Evolutionary conservation across 1,140 invertebrate genomes (phyloP).

Genomic region (Dolichoris vasculosae): DNA sequence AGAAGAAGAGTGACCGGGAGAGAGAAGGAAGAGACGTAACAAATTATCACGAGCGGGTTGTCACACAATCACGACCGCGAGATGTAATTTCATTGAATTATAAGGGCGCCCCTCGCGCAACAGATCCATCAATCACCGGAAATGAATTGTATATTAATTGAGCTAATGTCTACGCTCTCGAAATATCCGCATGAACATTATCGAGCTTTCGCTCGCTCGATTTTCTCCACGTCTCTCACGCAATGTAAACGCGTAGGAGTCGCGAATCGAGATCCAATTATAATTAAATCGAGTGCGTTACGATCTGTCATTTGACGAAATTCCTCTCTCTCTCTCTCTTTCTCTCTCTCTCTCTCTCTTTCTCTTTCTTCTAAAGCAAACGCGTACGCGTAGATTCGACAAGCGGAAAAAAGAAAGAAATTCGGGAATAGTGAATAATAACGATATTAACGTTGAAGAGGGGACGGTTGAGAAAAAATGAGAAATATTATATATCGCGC

Average conservation of each 20-base stretch:
- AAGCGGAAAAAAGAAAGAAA: too few relatives aligned
- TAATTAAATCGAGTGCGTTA: conserved; percentile 44
- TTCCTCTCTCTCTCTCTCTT: not conserved
- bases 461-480: too few relatives aligned
- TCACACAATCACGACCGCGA: not conserved
- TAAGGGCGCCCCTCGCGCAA: not conserved
- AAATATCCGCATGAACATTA: not conserved
- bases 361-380: too few relatives aligned
- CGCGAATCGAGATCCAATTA: conserved; percentile 20
- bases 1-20: not conserved
- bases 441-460: too few relatives aligned
- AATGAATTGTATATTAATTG: conserved; percentile 56
- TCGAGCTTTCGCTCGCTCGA: not conserved
- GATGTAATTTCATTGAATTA: conserved; percentile 20
- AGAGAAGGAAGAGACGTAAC: conserved; percentile 20
- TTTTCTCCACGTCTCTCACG: not conserved
- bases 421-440: too few relatives aligned
- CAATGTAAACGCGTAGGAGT: not conserved
- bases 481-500: not conserved
- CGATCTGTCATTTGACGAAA: not conserved
- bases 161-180: conserved; percentile 29
- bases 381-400: too few relatives aligned
- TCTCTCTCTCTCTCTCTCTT: not conserved
- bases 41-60: not conserved
- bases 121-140: conserved; percentile 52